Evolutionary conservation across 1,140 invertebrate genomes (phyloP), one percentile per base, ranked within the genome.

Genomic region (Whitmania pigra): DNA sequence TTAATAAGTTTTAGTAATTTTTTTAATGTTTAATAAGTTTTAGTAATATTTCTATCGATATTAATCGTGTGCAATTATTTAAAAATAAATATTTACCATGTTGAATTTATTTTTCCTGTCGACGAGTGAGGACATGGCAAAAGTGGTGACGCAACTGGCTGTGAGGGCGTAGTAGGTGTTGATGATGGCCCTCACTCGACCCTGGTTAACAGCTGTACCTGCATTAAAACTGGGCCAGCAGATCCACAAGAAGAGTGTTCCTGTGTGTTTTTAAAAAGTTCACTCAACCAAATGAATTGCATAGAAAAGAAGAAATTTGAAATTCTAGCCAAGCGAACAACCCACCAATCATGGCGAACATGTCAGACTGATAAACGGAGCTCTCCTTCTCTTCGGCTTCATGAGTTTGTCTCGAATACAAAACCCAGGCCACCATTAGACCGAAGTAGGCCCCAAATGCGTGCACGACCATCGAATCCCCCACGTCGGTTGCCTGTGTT

Each of bases 161-260:
- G 89, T 86, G 75, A 97, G 85, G 54, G 92, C 88, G 57, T 94
- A 84, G 78, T 94, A 92, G 7, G 93, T 97, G 85, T 97, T 96
- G 78, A 96, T 87, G 71, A 97, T 86, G 11, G 92, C 93, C 57
- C 93, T 84, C 74, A 91, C 88, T 76, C 90, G 88, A 53, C 81
- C 81, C 76, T 89, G 88, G 6, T 88, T 88, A 11, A 80, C 77
- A 0, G 86, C 85, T 6, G 90, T 84, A 3, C 60, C 73, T 0
- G 89, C 89, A 82, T 97, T 97, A 82, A 97, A 97, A 74, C 91
- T 93, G 0, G 94, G 94, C 93, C 93, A 97, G 80, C 91, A 96
- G 67, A 95, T 84, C 93, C 92, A 97, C 20, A 97, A 85, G 80
- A 96, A 96, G 18, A 94, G 82, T 0, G 93, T 93, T 72, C 91